phyloP scores from a whole-genome alignment of 2,797 vertebrate species.

The Hybognathus amarus region DNA sequence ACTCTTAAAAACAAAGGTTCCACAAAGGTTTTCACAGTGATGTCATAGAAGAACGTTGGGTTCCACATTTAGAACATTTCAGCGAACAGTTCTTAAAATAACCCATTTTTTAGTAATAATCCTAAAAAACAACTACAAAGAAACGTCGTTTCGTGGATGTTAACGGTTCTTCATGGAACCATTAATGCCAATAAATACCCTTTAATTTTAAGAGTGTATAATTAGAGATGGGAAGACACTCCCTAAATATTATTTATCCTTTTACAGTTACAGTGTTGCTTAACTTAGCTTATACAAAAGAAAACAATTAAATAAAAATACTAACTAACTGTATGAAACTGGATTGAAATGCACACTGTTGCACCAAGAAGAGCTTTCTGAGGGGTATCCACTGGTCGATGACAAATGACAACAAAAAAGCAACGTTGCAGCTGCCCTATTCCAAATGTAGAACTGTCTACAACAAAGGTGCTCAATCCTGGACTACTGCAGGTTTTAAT shows the following conservation, averaged over 20 bases:
- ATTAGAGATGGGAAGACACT: slow-evolving; percentile 43
- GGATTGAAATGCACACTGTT: slow-evolving; percentile 38
- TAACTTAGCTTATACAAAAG: slow-evolving; percentile 58
- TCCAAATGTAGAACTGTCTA: slow-evolving; percentile 1
- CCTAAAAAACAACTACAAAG: background rate
- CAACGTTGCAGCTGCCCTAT: slow-evolving; percentile 2
- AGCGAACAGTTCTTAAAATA: too few relatives aligned
- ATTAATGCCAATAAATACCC: background rate
- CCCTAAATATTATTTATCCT: slow-evolving; percentile 43
- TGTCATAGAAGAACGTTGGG: background rate
- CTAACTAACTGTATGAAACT: slow-evolving; percentile 15
- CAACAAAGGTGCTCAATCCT: slow-evolving; percentile 29
- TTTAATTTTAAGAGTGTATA: slow-evolving; percentile 8
- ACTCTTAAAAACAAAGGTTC: slow-evolving; percentile 1
- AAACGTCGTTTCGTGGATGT: background rate
- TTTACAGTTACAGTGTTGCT: slow-evolving; percentile 42
- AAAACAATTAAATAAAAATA: slow-evolving; percentile 53
- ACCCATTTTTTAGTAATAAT: too few relatives aligned
- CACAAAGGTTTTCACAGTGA: background rate
- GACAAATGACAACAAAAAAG: background rate
- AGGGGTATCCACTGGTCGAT: slow-evolving; percentile 37
- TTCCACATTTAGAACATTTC: background rate
- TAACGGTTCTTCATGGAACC: background rate
- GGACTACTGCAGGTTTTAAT: slow-evolving; percentile 29
- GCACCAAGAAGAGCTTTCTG: slow-evolving; percentile 59